Evolutionary conservation across 2,797 vertebrate species (phyloP), one percentile per base, ranked within the genome.

Genomic region (Saguinus oedipus): DNA sequence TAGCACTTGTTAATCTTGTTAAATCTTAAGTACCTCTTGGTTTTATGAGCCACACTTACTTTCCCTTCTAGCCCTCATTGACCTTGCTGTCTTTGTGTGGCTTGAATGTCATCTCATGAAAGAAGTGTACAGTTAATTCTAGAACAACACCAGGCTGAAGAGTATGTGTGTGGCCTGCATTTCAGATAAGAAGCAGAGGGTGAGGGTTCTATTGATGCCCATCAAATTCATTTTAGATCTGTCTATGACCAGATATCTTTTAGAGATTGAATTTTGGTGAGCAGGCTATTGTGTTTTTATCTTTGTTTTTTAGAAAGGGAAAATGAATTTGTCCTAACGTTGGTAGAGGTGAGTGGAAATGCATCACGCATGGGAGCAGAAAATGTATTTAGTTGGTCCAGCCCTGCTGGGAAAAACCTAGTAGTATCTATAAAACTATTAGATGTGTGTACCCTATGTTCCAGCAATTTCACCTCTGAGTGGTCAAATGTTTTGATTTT

Each of bases 1-100:
- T 36, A 76, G 85, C 90, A 80, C 93, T 97, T 93, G 93, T 90
- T 97, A 97, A 97, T 93, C 98, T 96, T 96, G 96, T 97, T 97
- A 94, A 97, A 96, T 93, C 72, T 30, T 94, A 93, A 97, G 74
- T 97, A 79, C 87, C 88, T 97, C 93, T 94, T 91, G 92, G 80
- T 96, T 97, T 97, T 97, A 97, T 95, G 95, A 95, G 68, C 44
- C 55, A 79, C 2, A 5, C 59, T 95, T 72, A 78, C 79, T 98
- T 90, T 95, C 87, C 84, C 88, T 94, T 93, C 74, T 88, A 97
- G 90, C 22, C 57, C 82, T 96, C 72, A 2, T 30, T 96, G 96
- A 96, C 96, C 92, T 96, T 89, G 78, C 76, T 53, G 27, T 87
- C 84, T 96, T 88, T 97, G 55, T 92, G 83, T 44, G 53, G 70